Evolutionary conservation across 2,888 invertebrate species (phyloP), one percentile per base, ranked within the genome.

Genomic region (Steinernema scapterisci): DNA sequence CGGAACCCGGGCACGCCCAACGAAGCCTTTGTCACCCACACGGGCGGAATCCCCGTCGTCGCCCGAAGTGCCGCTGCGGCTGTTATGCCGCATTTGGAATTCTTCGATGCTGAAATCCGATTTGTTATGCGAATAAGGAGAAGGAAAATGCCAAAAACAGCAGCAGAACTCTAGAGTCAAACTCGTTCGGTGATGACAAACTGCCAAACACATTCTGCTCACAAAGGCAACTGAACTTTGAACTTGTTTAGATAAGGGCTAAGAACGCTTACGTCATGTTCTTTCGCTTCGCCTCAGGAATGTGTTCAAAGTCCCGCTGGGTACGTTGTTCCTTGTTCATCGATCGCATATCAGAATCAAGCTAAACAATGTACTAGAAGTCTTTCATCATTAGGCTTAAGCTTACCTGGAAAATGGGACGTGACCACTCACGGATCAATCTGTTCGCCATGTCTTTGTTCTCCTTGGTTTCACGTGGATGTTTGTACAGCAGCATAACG

Each of bases 401-500:
- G 73, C 71, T 0, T 71, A 81, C 80, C 78, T 80, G 82, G 72
- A 99, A 82, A 81, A 99, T 97, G 0, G 97, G 97, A 13, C 97
- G 90, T 0, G 97, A 95, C 97, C 97, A 99, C 89, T 96, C 95
- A 78, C 89, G 89, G 73, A 85, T 83, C 27, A 81, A 71, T 44
- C 74, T 78, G 9, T 80, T 79, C 16, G 81, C 81, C 73, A 92
- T 91, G 87, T 93, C 93, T 87, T 93, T 93, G 89, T 97, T 97
- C 76, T 92, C 91, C 89, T 95, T 95, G 0, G 94, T 94, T 90
- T 99, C 99, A 88, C 93, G 94, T 0, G 99, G 97, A 89, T 99
- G 97, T 89, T 99, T 99, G 89, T 95, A 97, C 72, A 99, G 91
- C 90, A 97, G 97, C 99, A 99, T 99, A 0, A 99, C 95, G 52